Evolutionary conservation across 30 jellyfish, hydroid and myxozoan genomes (phyloP).

Genomic region (Rhopilema esculentum): DNA sequence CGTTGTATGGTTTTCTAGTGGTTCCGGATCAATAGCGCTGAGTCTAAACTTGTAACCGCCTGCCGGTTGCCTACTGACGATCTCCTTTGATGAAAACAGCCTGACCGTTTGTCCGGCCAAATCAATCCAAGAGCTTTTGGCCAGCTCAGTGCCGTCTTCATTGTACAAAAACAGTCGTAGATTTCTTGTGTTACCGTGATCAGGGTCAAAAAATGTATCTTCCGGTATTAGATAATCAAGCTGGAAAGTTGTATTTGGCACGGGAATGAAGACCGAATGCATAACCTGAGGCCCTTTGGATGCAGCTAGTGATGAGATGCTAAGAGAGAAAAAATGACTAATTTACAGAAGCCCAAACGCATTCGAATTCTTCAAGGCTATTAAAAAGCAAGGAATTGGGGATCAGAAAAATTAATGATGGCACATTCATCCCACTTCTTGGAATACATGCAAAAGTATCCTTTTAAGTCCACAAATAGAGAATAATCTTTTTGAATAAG

Average conservation of each 20-base stretch:
- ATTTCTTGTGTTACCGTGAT: conserved; percentile 61
- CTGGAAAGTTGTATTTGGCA: conserved; percentile 56
- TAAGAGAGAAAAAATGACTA: neutral
- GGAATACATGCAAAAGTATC: too few species aligned
- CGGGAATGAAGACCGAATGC: conserved; percentile 2
- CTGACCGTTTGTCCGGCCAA: conserved; percentile 15
- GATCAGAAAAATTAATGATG: neutral
- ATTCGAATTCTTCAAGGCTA: neutral
- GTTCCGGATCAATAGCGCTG: conserved; percentile 79
- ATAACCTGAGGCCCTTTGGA: conserved; percentile 22
- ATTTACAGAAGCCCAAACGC: neutral
- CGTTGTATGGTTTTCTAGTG: conserved; percentile 34
- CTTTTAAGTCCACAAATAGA: too few species aligned
- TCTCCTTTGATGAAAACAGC: conserved; percentile 27
- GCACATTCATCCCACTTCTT: too few species aligned
- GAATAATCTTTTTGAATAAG: too few species aligned
- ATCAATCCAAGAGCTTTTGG: conserved; percentile 43
- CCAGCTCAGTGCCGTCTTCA: conserved; percentile 26
- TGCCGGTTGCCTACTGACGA: conserved; percentile 51
- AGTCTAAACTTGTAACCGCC: conserved; percentile 64
- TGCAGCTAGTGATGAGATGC: neutral
- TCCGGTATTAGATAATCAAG: conserved; percentile 53
- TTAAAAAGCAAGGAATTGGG: neutral
- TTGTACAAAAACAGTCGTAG: conserved; percentile 57
- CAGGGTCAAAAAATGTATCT: conserved; percentile 71